Conservation (phyloP, 2,113 vertebrate genomes). For the Aegypius monachus region DNA sequence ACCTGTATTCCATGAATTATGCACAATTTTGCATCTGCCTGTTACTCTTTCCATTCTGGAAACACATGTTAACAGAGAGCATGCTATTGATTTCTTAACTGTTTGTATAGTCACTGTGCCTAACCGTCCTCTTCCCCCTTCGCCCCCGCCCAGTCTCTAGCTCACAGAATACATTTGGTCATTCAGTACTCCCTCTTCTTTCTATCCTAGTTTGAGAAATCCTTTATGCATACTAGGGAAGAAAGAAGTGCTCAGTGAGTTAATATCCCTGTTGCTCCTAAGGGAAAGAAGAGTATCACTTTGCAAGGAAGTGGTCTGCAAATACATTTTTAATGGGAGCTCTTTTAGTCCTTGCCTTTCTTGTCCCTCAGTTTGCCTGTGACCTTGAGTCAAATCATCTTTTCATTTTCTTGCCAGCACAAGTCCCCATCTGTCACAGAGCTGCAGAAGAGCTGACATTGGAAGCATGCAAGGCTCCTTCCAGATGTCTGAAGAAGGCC, state of each 20-base stretch:
- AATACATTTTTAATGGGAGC: background rate
- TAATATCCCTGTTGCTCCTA: background rate
- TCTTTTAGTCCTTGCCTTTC: background rate
- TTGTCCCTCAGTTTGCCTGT: background rate
- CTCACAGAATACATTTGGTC: background rate
- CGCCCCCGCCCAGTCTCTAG: background rate
- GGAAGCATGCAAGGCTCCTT: background rate
- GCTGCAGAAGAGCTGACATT: background rate
- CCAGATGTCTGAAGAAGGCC: background rate
- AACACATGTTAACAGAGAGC: background rate
- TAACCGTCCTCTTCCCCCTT: background rate
- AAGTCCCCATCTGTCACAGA: background rate
- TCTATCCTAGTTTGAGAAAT: background rate
- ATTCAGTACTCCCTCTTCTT: background rate
- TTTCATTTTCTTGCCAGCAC: background rate
- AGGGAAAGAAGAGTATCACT: background rate
- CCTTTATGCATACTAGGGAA: background rate
- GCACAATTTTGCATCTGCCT: background rate
- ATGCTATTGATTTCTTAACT: background rate
- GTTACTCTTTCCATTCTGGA: background rate
- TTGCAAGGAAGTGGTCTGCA: background rate
- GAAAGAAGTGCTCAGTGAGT: background rate
- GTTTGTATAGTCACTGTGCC: background rate
- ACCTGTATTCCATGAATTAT: background rate
- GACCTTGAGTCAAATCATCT: background rate